phyloP scores from a whole-genome alignment of 2,797 vertebrate genomes.

The Gadopsis bispinosus region DNA sequence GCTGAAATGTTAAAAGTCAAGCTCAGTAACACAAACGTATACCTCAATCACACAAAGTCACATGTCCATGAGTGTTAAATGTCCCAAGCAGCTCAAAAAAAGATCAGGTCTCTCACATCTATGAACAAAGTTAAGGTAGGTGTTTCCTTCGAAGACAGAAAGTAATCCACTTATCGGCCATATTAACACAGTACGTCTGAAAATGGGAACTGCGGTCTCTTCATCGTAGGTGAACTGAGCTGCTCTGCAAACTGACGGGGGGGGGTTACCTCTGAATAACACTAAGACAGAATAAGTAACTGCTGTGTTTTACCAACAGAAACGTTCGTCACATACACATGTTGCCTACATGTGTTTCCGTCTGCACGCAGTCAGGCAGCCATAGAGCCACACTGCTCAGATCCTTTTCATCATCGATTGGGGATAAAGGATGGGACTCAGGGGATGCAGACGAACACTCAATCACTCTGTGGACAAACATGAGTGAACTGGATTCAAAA shows the following conservation, averaged over 20 bases:
- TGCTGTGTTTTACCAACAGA: constrained; percentile 1
- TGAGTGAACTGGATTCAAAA: constrained; percentile 48
- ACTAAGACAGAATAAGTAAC: background rate
- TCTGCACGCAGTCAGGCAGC: constrained; percentile 48
- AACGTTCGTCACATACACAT: constrained; percentile 10
- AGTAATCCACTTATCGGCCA: constrained; percentile 1
- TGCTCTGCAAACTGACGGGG: constrained; percentile 3
- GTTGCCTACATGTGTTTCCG: background rate
- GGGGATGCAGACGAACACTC: constrained; percentile 53
- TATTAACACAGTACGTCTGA: constrained; percentile 11
- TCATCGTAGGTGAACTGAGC: constrained; percentile 18
- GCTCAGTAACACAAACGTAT: background rate
- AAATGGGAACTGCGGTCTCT: constrained; percentile 3
- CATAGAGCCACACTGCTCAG: constrained; percentile 46
- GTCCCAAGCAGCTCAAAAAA: background rate
- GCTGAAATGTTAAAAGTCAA: background rate
- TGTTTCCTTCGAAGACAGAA: constrained; percentile 10
- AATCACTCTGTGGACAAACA: constrained; percentile 70
- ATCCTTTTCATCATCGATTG: constrained; percentile 64
- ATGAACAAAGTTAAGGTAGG: background rate
- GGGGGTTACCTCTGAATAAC: background rate
- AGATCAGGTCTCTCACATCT: background rate
- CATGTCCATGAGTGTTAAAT: background rate
- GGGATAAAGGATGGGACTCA: constrained; percentile 65
- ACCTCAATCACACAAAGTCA: constrained; percentile 18